A percentile compares a stretch with the other conserved stretches of the same genome.
Conservation (phyloP, 2,797 vertebrate species). For the Ptychobarbus kaznakovi region DNA sequence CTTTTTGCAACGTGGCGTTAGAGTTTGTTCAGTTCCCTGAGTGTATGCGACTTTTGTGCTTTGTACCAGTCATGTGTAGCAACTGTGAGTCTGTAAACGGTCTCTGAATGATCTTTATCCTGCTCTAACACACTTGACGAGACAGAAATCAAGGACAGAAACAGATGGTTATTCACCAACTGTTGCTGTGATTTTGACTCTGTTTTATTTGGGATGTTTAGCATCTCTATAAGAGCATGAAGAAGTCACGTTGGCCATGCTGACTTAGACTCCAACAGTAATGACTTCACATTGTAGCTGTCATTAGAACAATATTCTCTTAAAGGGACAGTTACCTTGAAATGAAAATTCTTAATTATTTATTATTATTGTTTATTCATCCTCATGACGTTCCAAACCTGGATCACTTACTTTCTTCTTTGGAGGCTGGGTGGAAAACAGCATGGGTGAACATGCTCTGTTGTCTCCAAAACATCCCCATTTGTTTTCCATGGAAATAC, state of each 20-base stretch:
- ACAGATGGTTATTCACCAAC: neutral
- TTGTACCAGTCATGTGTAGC: neutral
- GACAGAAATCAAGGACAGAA: neutral
- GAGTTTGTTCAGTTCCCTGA: conserved; percentile 44
- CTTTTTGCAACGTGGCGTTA: conserved; percentile 58
- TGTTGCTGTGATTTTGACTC: conserved; percentile 4
- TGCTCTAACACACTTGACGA: neutral
- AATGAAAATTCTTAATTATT: neutral
- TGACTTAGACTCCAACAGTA: conserved; percentile 10
- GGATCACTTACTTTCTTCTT: neutral
- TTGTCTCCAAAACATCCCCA: neutral
- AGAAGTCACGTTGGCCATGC: neutral
- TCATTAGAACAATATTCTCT: conserved; percentile 1
- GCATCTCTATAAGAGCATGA: neutral
- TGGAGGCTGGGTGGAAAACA: neutral
- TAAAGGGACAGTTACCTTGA: neutral
- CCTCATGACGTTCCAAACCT: neutral
- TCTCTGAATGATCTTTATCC: conserved; percentile 1
- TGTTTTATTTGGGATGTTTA: conserved; percentile 20
- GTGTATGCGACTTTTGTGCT: conserved; percentile 9
- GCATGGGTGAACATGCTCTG: neutral
- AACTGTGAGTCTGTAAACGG: neutral
- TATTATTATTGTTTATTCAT: neutral
- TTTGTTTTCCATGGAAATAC: neutral
- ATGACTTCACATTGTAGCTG: conserved; percentile 14